These are phyloP conservation scores for Cariama cristata DNA, from an alignment of 2,113 vertebrate genomes.

Conservation along the genomic window DNA sequence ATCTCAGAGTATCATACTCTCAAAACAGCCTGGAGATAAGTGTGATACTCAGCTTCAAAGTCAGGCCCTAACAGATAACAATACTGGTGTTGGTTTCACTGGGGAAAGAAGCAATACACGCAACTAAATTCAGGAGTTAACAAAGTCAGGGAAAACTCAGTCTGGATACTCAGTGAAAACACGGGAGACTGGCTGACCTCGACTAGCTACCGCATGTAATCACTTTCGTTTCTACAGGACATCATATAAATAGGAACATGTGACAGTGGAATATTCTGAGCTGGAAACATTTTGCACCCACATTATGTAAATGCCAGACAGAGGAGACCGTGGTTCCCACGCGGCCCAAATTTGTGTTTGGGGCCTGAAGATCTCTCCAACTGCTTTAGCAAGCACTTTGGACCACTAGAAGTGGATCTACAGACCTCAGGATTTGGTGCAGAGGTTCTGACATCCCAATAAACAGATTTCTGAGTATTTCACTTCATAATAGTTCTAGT, in stretches of 20 bases:
- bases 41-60: not conserved
- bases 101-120: not conserved
- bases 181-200: accelerated
- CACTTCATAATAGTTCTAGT: not conserved
- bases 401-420: not conserved
- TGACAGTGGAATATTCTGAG: not conserved
- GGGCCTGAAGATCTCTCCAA: not conserved
- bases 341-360: not conserved
- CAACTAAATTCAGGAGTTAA: not conserved
- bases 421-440: not conserved
- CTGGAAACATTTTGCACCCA: not conserved
- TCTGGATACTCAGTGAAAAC: not conserved
- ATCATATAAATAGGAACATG: not conserved
- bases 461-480: not conserved
- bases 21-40: not conserved
- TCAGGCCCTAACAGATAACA: not conserved
- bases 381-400: not conserved
- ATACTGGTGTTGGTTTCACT: not conserved
- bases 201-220: not conserved
- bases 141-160: not conserved
- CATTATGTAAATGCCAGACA: not conserved
- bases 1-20: not conserved
- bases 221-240: not conserved
- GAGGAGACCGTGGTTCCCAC: accelerated
- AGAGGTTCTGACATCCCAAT: not conserved